phyloP scores from a whole-genome alignment of 1,140 invertebrate genomes.

The Macrobrachium rosenbergii region DNA sequence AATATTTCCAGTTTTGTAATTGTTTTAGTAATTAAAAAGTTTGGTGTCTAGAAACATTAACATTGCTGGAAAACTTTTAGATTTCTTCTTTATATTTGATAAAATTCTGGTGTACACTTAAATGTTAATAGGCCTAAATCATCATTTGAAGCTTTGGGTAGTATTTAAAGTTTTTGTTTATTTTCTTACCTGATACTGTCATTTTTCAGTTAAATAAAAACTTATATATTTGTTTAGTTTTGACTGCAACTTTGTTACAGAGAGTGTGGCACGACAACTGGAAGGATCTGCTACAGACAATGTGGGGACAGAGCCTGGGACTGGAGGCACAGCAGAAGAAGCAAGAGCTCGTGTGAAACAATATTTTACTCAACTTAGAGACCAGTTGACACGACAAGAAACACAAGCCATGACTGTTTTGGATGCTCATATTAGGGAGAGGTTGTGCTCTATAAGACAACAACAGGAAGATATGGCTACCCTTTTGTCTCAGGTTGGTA shows the following conservation, averaged over 20 bases:
- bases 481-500: constrained; percentile 73
- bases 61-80: too few species aligned
- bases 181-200: too few species aligned
- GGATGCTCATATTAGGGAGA: constrained; percentile 75
- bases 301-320: constrained; percentile 12
- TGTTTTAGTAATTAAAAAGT: too few species aligned
- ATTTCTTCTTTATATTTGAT: too few species aligned
- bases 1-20: too few species aligned
- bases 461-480: constrained; percentile 76
- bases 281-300: constrained; percentile 69
- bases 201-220: too few species aligned
- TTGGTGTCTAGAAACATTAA: too few species aligned
- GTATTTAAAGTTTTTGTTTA: too few species aligned
- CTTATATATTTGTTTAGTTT: too few species aligned
- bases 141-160: too few species aligned
- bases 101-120: too few species aligned
- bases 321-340: constrained; percentile 71
- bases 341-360: constrained; percentile 73
- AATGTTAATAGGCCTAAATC: too few species aligned
- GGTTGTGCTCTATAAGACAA: constrained; percentile 75
- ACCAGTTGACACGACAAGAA: constrained; percentile 75
- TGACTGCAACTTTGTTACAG: constrained; percentile 63
- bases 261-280: constrained; percentile 70
- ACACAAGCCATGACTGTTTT: constrained; percentile 75
- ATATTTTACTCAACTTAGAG: constrained; percentile 75